Evolutionary conservation across 2,113 vertebrate species (phyloP).

Genomic region (Peucedramus taeniatus): DNA sequence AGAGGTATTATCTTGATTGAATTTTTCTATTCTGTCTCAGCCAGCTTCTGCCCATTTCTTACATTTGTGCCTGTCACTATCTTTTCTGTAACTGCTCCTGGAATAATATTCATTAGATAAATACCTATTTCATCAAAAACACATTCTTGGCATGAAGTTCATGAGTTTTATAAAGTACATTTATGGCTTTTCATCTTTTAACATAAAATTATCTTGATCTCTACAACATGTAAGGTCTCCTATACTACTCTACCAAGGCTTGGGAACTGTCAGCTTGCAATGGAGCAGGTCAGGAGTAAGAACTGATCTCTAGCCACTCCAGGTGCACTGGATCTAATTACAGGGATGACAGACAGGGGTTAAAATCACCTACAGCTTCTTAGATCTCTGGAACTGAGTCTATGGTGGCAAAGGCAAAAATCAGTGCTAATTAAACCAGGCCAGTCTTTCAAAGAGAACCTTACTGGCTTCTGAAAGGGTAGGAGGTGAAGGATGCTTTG

Average conservation of each 20-base stretch:
- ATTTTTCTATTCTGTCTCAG: slow-evolving; percentile 1
- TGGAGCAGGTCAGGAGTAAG: neutral
- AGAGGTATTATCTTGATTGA: neutral
- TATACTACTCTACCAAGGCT: neutral
- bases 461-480: neutral
- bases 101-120: neutral
- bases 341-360: neutral
- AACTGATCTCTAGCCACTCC: neutral
- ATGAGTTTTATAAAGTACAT: neutral
- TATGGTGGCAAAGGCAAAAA: neutral
- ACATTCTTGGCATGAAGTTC: neutral
- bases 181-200: neutral
- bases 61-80: neutral
- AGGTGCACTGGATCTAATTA: neutral
- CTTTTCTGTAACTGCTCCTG: neutral
- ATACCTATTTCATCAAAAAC: neutral
- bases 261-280: neutral
- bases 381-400: neutral
- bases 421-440: neutral
- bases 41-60: neutral
- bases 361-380: neutral
- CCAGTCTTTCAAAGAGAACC: neutral
- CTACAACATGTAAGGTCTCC: neutral
- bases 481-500: neutral
- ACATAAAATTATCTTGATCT: neutral